Percentiles rank a stretch among this genome's conserved stretches.
phyloP scores from a whole-genome alignment of 2,888 invertebrate genomes.

The Pseudococcus jackbeardsleyi region DNA sequence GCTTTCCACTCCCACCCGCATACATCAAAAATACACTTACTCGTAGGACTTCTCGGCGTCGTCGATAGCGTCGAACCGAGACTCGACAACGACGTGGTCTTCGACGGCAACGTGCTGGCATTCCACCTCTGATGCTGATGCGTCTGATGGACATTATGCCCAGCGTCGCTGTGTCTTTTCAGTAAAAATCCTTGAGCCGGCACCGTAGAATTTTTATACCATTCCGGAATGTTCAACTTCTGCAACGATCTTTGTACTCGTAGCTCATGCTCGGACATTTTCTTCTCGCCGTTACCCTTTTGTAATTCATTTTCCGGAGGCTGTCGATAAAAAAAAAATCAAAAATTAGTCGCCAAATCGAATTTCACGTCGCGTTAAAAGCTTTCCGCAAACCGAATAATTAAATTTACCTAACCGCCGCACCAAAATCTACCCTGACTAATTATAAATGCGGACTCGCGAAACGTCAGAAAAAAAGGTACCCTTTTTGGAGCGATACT shows the following conservation, averaged over 20 bases:
- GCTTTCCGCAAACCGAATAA: not conserved
- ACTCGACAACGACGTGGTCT: slow-evolving; percentile 83
- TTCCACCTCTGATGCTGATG: slow-evolving; percentile 42
- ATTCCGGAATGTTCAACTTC: slow-evolving; percentile 94
- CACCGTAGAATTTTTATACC: slow-evolving; percentile 86
- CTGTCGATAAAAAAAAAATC: slow-evolving; percentile 73
- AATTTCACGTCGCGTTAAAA: not conserved
- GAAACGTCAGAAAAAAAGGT: not conserved
- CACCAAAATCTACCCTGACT: not conserved
- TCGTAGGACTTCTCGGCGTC: slow-evolving; percentile 65
- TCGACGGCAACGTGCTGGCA: slow-evolving; percentile 71
- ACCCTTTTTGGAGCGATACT: not conserved
- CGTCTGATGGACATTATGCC: slow-evolving; percentile 45
- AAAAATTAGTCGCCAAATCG: not conserved
- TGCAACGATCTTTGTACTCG: slow-evolving; percentile 93
- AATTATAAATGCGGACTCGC: slow-evolving; percentile 6
- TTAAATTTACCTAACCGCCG: not conserved
- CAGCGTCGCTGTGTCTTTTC: slow-evolving; percentile 80
- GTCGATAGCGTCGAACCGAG: slow-evolving; percentile 69
- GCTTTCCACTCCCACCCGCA: no score
- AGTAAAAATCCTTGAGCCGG: slow-evolving; percentile 85
- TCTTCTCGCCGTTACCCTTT: slow-evolving; percentile 81
- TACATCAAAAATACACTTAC: slow-evolving; percentile 9
- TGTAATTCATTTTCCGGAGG: slow-evolving; percentile 95
- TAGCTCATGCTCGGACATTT: slow-evolving; percentile 93